Evolutionary conservation across 2,888 invertebrate species (phyloP).

Genomic region (Parnassius orleans): DNA sequence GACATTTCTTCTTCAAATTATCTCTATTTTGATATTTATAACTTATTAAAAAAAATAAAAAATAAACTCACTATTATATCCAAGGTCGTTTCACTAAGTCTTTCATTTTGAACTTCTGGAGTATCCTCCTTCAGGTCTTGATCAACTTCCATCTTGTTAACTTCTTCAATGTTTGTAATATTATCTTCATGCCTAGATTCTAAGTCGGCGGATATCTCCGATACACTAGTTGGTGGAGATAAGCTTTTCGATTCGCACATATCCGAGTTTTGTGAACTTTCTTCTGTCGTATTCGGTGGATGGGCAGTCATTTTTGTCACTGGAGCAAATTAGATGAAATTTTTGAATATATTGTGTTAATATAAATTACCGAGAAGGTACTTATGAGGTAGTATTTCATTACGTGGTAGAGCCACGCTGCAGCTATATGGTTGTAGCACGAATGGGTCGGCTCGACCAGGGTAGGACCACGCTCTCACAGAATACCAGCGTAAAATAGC

Average conservation of each 20-base stretch:
- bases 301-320: constrained; percentile 47
- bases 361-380: no score
- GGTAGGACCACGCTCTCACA: no score
- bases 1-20: no score
- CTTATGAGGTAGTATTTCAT: no score
- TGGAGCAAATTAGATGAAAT: constrained; percentile 32
- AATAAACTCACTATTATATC: constrained; percentile 17
- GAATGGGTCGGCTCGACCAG: no score
- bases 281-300: constrained; percentile 58
- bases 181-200: constrained; percentile 37
- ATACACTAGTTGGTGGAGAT: constrained; percentile 61
- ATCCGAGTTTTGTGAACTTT: constrained; percentile 68
- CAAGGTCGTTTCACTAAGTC: constrained; percentile 19
- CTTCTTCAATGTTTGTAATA: constrained; percentile 19
- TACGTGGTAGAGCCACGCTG: no score
- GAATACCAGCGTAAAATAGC: no score
- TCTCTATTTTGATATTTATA: no score
- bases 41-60: no score
- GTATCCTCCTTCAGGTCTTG: constrained; percentile 16
- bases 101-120: constrained; percentile 26
- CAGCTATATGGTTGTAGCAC: no score
- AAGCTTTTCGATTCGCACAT: constrained; percentile 61
- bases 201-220: constrained; percentile 56
- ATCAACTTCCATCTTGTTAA: constrained; percentile 26
- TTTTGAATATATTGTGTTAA: no score